Percentiles rank a stretch among this genome's conserved stretches.
Conservation (phyloP, 1,140 invertebrate species). For the Brachionus paranguensis region DNA sequence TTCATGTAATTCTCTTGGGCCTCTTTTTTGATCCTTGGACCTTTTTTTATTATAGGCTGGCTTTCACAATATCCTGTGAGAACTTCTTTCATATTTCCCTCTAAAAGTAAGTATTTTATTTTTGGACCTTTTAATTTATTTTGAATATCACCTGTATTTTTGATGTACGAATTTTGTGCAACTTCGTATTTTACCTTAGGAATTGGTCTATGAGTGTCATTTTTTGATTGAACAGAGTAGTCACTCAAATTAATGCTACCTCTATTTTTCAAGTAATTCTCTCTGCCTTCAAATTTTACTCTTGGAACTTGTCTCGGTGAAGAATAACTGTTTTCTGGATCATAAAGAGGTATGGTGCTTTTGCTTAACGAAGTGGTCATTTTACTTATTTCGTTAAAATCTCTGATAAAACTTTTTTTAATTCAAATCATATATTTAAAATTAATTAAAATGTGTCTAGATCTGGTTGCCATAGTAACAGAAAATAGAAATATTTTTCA, state of each 20-base stretch:
- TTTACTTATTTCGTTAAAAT: neutral
- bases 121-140: neutral
- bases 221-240: neutral
- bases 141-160: neutral
- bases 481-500: neutral
- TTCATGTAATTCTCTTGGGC: slow-evolving; percentile 27
- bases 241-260: slow-evolving; percentile 5
- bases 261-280: slow-evolving; percentile 15
- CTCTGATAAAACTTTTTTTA: neutral
- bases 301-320: neutral
- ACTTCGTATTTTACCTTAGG: slow-evolving; percentile 14
- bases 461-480: neutral
- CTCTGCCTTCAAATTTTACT: slow-evolving; percentile 29
- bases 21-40: slow-evolving; percentile 18
- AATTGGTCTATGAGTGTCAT: neutral
- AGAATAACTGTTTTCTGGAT: slow-evolving; percentile 3
- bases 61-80: neutral
- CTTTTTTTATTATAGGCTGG: neutral
- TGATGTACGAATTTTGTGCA: neutral
- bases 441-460: neutral
- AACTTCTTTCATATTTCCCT: slow-evolving; percentile 32
- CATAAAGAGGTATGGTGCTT: slow-evolving; percentile 32
- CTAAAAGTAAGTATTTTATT: neutral
- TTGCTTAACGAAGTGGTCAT: slow-evolving; percentile 33
- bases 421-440: neutral